Conservation (phyloP, 1,140 invertebrate genomes). For the Rhynchophorus ferrugineus region DNA sequence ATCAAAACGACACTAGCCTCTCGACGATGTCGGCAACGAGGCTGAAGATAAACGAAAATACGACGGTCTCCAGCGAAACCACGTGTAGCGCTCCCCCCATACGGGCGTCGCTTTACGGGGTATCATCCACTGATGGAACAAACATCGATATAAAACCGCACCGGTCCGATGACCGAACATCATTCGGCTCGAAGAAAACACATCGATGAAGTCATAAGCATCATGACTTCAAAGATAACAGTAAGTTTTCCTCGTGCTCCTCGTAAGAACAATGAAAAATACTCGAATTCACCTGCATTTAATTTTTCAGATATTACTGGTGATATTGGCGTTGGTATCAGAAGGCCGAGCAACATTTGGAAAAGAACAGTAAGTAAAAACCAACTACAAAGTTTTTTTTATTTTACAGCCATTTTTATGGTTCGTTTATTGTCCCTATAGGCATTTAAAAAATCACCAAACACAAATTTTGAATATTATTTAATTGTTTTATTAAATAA, state of each 20-base stretch:
- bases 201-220: constrained; percentile 21
- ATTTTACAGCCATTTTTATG: too few species aligned
- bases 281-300: constrained; percentile 13
- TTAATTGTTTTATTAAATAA: too few species aligned
- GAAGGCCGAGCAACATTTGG: constrained; percentile 32
- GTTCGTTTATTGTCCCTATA: too few species aligned
- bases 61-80: too few species aligned
- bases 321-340: constrained; percentile 22
- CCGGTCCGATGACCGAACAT: constrained; percentile 17
- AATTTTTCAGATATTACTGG: constrained; percentile 30
- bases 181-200: constrained; percentile 19
- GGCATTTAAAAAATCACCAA: too few species aligned
- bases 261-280: too few species aligned
- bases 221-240: constrained; percentile 34
- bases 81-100: constrained; percentile 11
- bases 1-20: too few species aligned
- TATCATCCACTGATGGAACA: constrained; percentile 16
- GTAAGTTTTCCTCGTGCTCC: constrained; percentile 30
- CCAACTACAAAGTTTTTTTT: too few species aligned
- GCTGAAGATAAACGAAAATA: too few species aligned
- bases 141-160: constrained; percentile 28
- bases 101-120: constrained; percentile 16
- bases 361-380: constrained; percentile 40
- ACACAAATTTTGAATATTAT: too few species aligned
- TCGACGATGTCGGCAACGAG: too few species aligned